Conservation (phyloP, 2,888 invertebrate genomes). For the Zaprionus obscuricornis region DNA sequence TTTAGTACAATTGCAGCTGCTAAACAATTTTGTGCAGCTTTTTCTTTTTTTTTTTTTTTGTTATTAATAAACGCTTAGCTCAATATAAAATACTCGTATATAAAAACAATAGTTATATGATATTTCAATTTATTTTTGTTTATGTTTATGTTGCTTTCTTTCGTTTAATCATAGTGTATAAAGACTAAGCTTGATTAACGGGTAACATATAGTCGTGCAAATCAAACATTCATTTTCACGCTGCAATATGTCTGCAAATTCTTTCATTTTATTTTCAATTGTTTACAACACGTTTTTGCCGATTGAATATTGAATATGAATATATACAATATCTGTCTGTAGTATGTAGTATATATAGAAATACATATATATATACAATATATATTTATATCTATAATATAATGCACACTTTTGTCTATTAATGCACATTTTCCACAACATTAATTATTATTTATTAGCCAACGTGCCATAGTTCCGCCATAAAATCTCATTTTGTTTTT, state of each 20-base stretch:
- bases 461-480: conserved; percentile 62
- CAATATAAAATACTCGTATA: conserved; percentile 14
- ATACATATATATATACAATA: no score
- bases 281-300: conserved; percentile 57
- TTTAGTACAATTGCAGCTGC: conserved; percentile 32
- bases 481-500: conserved; percentile 15
- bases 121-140: conserved; percentile 33
- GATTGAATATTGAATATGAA: no score
- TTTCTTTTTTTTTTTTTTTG: no score
- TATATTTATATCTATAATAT: no score
- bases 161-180: no score
- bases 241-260: conserved; percentile 23
- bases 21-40: conserved; percentile 18
- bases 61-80: conserved; percentile 53
- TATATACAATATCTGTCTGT: no score
- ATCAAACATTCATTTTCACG: no score
- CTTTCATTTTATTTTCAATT: conserved; percentile 29
- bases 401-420: conserved; percentile 47
- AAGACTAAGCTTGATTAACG: no score
- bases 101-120: conserved; percentile 21
- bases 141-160: no score
- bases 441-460: conserved; percentile 64
- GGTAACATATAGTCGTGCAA: no score
- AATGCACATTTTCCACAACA: conserved; percentile 60
- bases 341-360: no score